phyloP scores from a whole-genome alignment of 1,140 invertebrate genomes.

The Phymorhynchus buccinoides region DNA sequence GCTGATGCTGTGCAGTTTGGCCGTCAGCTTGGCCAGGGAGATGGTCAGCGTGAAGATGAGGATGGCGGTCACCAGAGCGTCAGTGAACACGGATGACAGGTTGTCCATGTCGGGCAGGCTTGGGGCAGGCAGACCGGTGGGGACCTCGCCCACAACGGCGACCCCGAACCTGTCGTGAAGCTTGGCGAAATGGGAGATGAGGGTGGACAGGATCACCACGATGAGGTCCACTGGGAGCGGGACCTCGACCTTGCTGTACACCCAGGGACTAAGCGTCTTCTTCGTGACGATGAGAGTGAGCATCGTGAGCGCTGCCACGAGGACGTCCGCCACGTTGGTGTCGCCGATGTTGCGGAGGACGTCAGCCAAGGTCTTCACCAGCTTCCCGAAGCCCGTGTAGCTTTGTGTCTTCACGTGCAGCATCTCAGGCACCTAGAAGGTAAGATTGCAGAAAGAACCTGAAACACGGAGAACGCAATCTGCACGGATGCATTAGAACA shows the following conservation, averaged over 20 bases:
- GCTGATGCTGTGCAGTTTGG: conserved; percentile 66
- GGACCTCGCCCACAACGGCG: conserved; percentile 72
- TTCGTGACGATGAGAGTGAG: conserved; percentile 83
- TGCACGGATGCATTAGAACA: too few relatives aligned
- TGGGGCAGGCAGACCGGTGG: conserved; percentile 47
- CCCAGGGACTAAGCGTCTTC: conserved; percentile 82
- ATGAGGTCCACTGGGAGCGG: conserved; percentile 86
- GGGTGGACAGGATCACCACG: conserved; percentile 36
- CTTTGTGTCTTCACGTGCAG: conserved; percentile 77
- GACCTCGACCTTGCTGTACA: conserved; percentile 80
- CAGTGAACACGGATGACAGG: conserved; percentile 4
- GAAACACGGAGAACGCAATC: too few relatives aligned
- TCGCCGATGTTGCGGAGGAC: conserved; percentile 56
- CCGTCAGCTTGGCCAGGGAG: conserved; percentile 65
- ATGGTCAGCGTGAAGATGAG: conserved; percentile 43
- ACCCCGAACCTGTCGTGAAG: conserved; percentile 64
- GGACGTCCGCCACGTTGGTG: conserved; percentile 71
- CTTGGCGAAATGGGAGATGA: conserved; percentile 39
- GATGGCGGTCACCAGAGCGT: conserved; percentile 36
- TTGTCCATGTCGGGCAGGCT: conserved; percentile 38
- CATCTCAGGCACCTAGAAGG: conserved; percentile 77
- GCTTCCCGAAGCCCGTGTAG: conserved; percentile 51
- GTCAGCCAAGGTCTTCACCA: conserved; percentile 61
- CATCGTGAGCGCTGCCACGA: conserved; percentile 82
- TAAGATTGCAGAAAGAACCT: too few relatives aligned